Evolutionary conservation across 2,113 vertebrate species (phyloP).

Genomic region (Heterotis niloticus): DNA sequence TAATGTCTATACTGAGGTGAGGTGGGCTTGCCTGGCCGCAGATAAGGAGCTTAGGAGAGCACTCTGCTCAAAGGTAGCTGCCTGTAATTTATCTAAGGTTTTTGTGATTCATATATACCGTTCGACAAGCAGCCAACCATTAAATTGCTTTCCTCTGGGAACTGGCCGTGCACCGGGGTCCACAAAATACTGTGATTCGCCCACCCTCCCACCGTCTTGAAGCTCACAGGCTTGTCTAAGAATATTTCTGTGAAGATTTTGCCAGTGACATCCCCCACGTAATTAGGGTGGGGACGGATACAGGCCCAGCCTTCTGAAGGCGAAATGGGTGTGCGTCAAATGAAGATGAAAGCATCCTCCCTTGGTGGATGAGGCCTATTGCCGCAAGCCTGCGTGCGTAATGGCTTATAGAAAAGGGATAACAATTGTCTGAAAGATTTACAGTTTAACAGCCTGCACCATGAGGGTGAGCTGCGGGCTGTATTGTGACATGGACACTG

Average conservation of each 20-base stretch:
- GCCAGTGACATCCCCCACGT: constrained; percentile 50
- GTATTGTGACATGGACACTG: neutral
- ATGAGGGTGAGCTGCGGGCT: neutral
- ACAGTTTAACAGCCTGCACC: neutral
- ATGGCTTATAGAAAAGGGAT: neutral
- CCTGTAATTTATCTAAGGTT: constrained; percentile 73
- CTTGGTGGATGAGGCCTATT: neutral
- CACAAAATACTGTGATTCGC: constrained; percentile 45
- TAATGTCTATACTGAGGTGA: constrained; percentile 60
- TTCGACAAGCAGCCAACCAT: constrained; percentile 66
- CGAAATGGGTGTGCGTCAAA: constrained; percentile 36
- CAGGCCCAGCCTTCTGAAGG: constrained; percentile 43
- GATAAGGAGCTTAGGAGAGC: constrained; percentile 46
- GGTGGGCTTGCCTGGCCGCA: constrained; percentile 54
- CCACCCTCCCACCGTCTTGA: no score
- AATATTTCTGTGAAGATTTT: constrained; percentile 50
- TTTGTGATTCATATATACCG: constrained; percentile 68
- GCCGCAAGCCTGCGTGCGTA: neutral
- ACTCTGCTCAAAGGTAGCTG: constrained; percentile 51
- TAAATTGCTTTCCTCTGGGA: constrained; percentile 83
- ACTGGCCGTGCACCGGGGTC: constrained; percentile 61
- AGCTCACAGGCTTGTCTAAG: neutral
- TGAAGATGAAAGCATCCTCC: constrained; percentile 27
- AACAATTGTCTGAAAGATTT: neutral
- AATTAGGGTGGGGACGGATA: constrained; percentile 55